Percentiles rank a stretch among this genome's conserved stretches.
Evolutionary conservation across 2,797 vertebrate species (phyloP).

Genomic region (Myioborus melanocephalus): DNA sequence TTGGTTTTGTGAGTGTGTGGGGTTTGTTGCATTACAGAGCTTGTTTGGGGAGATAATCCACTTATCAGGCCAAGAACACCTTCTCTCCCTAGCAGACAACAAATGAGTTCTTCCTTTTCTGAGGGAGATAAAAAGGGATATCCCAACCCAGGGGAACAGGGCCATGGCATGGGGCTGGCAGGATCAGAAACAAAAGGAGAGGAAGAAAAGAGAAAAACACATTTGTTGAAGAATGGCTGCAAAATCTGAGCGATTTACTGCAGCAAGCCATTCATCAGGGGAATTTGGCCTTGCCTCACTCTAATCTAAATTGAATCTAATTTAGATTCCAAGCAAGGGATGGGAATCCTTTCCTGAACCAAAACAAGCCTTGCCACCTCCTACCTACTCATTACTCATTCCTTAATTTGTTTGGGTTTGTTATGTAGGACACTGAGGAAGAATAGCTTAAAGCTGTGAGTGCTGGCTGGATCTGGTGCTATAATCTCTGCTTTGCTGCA

Average conservation of each 20-base stretch:
- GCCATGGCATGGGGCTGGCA: neutral
- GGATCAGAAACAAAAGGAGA: neutral
- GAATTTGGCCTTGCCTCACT: slow-evolving; percentile 17
- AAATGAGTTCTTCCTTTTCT: neutral
- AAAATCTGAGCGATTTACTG: neutral
- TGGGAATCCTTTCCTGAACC: slow-evolving; percentile 61
- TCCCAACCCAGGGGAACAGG: neutral
- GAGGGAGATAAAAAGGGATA: neutral
- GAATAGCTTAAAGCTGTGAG: slow-evolving; percentile 50
- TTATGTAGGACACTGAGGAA: slow-evolving; percentile 66
- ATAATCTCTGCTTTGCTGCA: neutral
- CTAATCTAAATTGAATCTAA: slow-evolving; percentile 47
- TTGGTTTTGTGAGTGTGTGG: neutral
- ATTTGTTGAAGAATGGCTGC: neutral
- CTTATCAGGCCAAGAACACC: slow-evolving; percentile 9
- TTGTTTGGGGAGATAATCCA: slow-evolving; percentile 1
- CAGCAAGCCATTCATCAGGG: slow-evolving; percentile 20
- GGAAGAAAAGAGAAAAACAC: neutral
- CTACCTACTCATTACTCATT: slow-evolving; percentile 63
- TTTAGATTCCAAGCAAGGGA: slow-evolving; percentile 57
- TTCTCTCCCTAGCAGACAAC: neutral
- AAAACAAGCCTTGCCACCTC: slow-evolving; percentile 63
- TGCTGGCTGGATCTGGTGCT: neutral
- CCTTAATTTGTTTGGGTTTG: slow-evolving; percentile 68
- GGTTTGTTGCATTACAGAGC: neutral